Evolutionary conservation across 2,797 vertebrate genomes (phyloP).

Genomic region (Scolopax rusticola): DNA sequence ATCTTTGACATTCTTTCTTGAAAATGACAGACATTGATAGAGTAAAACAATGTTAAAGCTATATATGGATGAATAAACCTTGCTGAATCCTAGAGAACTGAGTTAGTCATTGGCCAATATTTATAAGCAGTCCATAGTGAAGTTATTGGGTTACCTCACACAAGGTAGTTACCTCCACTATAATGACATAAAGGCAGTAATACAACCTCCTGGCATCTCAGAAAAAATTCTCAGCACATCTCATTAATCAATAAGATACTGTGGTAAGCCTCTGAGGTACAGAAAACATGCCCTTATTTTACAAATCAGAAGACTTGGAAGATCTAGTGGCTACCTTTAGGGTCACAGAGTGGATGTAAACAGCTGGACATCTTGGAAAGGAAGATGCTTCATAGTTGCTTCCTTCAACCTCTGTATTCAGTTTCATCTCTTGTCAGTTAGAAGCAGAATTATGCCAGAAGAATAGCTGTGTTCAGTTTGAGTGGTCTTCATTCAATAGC

Average conservation of each 20-base stretch:
- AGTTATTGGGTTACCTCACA: background rate
- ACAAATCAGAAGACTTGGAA: background rate
- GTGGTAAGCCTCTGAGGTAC: background rate
- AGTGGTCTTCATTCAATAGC: background rate
- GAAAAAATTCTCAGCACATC: background rate
- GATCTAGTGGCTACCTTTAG: background rate
- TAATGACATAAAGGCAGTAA: background rate
- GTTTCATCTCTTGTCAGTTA: background rate
- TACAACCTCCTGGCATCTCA: background rate
- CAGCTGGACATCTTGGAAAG: background rate
- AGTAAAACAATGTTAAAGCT: background rate
- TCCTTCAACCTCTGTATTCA: background rate
- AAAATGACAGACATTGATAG: background rate
- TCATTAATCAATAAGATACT: background rate
- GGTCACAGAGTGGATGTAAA: background rate
- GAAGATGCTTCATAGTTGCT: background rate
- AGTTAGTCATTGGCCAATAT: background rate
- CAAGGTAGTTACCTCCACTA: background rate
- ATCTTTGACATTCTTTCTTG: background rate
- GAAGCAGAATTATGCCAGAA: background rate
- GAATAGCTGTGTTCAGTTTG: background rate
- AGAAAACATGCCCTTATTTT: background rate
- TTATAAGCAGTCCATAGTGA: background rate
- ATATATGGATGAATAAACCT: background rate
- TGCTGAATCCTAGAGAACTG: background rate